These are phyloP conservation scores for Falco punctatus DNA, from an alignment of 2,113 vertebrate genomes.

Conservation along the genomic window DNA sequence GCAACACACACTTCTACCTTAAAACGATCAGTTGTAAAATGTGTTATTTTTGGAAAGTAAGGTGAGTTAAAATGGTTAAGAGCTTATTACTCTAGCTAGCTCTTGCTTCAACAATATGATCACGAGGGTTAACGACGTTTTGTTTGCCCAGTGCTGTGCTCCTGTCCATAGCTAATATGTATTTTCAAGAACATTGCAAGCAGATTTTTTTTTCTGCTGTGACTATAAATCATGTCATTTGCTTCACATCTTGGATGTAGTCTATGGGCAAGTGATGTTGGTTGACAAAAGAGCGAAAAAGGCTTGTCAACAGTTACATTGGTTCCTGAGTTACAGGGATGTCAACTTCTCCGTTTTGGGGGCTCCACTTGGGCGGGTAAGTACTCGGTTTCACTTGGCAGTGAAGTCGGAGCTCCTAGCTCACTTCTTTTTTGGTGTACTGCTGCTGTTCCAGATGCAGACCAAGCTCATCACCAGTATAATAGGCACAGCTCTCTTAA, in stretches of 20 bases:
- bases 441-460: background rate
- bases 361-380: background rate
- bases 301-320: background rate
- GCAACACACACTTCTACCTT: background rate
- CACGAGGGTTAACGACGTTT: background rate
- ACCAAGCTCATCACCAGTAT: background rate
- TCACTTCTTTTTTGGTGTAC: background rate
- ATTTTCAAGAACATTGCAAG: background rate
- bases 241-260: background rate
- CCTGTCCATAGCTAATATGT: background rate
- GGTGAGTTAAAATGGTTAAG: background rate
- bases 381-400: background rate
- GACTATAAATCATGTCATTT: background rate
- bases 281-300: accelerated
- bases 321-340: background rate
- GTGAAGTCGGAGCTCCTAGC: background rate
- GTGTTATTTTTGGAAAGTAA: background rate
- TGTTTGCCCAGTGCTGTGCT: background rate
- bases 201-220: background rate
- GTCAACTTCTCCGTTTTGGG: background rate
- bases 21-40: background rate
- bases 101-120: background rate
- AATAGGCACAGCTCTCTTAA: background rate
- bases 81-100: background rate
- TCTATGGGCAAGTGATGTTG: background rate